phyloP scores from a whole-genome alignment of 2,113 vertebrate species.

The Eclectus roratus region DNA sequence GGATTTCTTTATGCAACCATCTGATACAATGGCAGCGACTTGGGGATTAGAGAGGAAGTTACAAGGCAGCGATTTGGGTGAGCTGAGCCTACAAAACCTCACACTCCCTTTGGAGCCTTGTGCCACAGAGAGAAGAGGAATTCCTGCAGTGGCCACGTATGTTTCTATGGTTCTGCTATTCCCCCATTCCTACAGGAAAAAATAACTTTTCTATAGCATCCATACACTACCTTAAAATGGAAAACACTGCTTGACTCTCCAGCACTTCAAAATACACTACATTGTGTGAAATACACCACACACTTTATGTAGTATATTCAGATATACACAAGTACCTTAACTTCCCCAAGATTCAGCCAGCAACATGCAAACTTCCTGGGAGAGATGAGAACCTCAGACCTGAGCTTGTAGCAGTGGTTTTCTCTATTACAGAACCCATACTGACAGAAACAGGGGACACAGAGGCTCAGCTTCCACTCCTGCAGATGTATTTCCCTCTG shows the following conservation, averaged over 20 bases:
- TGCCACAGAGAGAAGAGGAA: neutral
- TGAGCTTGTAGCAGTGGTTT: fast-evolving
- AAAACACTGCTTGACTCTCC: neutral
- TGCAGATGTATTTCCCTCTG: neutral
- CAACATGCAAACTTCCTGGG: neutral
- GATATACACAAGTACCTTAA: neutral
- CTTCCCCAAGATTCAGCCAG: neutral
- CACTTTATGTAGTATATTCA: too few species aligned
- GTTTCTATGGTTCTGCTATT: neutral
- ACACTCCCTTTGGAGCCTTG: neutral
- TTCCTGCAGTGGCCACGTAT: neutral
- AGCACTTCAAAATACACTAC: neutral
- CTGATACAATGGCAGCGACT: constrained; percentile 27
- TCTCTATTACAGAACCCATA: neutral
- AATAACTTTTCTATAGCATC: neutral
- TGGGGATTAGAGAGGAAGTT: constrained; percentile 36
- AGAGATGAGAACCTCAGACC: neutral
- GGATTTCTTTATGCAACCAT: neutral
- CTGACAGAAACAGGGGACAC: neutral
- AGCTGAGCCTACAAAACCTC: constrained; percentile 2
- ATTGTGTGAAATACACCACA: neutral
- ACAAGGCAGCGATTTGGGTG: constrained; percentile 35
- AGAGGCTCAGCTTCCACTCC: neutral
- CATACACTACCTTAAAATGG: neutral
- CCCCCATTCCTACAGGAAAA: neutral